Evolutionary conservation across 1,140 invertebrate species (phyloP).

Genomic region (Zaprionus inermis): DNA sequence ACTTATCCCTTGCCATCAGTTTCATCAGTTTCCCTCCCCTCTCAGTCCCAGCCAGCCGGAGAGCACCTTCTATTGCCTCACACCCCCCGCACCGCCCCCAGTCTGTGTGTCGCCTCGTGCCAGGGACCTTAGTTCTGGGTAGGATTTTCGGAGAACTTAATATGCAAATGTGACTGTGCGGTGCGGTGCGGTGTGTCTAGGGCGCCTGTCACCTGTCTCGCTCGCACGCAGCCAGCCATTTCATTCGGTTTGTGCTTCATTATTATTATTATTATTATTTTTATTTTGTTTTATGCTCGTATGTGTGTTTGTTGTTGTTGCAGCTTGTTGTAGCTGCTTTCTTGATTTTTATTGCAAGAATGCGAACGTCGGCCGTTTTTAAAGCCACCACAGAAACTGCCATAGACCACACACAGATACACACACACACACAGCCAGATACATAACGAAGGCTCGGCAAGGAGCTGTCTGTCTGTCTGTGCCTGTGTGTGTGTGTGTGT

Average conservation of each 20-base stretch:
- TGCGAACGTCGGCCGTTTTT: constrained; percentile 80
- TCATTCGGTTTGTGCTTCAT: constrained; percentile 54
- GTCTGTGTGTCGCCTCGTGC: constrained; percentile 1
- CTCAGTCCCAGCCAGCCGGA: background rate
- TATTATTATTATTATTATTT: constrained; percentile 78
- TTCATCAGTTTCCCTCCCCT: background rate
- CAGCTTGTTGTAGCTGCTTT: constrained; percentile 54
- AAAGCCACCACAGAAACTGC: constrained; percentile 63
- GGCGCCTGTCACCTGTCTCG: constrained; percentile 72
- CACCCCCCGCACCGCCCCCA: too few species aligned
- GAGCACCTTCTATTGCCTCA: too few species aligned
- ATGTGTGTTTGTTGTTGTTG: constrained; percentile 40
- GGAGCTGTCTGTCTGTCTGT: constrained; percentile 38
- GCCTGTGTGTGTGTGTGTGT: constrained; percentile 52
- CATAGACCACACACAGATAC: constrained; percentile 33
- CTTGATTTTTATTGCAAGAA: constrained; percentile 81
- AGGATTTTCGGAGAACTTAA: constrained; percentile 31
- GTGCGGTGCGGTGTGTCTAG: constrained; percentile 45
- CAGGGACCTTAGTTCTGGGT: constrained; percentile 37
- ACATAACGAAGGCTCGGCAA: constrained; percentile 54
- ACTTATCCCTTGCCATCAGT: constrained; percentile 70
- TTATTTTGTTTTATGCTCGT: constrained; percentile 75
- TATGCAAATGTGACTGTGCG: constrained; percentile 61
- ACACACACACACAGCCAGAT: constrained; percentile 24
- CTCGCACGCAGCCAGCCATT: constrained; percentile 49